Base-by-base conservation (phyloP, 2,113 vertebrate species). In the Macquaria australasica region DNA sequence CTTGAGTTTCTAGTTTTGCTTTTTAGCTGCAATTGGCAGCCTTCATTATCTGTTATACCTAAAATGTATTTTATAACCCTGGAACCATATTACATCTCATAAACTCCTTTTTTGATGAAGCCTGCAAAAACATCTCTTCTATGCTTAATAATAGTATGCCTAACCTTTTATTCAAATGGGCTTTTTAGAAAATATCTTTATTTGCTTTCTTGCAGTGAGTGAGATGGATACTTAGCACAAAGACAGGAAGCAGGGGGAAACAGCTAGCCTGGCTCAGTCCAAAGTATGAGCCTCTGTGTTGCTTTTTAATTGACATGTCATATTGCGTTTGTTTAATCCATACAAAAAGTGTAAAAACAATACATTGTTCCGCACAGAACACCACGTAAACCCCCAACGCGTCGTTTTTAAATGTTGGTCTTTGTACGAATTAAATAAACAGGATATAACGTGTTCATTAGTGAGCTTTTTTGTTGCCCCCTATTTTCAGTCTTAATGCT, bases 1-100 rank as follows among this genome's bases (percentile, higher is more conserved):
- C 73, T 81, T 55, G 73, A 76, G 34, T 56, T 77, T 80, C 8
- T 55, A 60, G 37, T 80, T 87, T 67, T 51, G 16, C 39, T 56
- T 74, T 79, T 73, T 20, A 51, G 67, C 56, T 78, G 25, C 28
- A 73, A 41, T 34, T 77, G 59, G 71, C 58, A 80, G 20, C n/a
- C 3, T n/a, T 77, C 21, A 70, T 14, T 63, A 12, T 81, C 18
- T 16, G 45, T 55, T 43, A 58, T 39, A 75, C 45, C 8, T 34
- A 28, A 12, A 68, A 53, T 43, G 9, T 8, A 16, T n/a, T 64
- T n/a, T 63, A 23, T n/a, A 20, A 56, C 23, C 45, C 55, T 63
- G 48, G 60, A 43, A 31, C 51, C 4, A 39, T 67, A 48, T 12
- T 4, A 48, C 5, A 59, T 50, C 28, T 64, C 16, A 43, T 16